Conservation (phyloP, 2,888 invertebrate species). For the Malthinus seriepunctatus region DNA sequence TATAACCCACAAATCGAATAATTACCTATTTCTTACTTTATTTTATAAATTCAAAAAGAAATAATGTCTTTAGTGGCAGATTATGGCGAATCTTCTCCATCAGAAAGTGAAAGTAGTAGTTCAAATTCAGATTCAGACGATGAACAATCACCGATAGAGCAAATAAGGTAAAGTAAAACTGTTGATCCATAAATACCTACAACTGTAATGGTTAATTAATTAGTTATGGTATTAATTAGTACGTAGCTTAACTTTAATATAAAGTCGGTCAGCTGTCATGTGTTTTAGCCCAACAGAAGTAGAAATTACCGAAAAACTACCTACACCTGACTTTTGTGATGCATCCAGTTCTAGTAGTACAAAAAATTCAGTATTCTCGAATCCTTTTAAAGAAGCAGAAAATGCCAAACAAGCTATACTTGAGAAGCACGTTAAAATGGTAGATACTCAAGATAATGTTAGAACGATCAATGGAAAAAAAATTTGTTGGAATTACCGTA, state of each 20-base stretch:
- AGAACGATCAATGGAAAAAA: slow-evolving; percentile 83
- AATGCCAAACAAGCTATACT: slow-evolving; percentile 83
- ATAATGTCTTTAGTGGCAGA: slow-evolving; percentile 65
- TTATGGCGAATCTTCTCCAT: slow-evolving; percentile 63
- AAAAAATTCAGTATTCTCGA: slow-evolving; percentile 79
- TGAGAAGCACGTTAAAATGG: slow-evolving; percentile 94
- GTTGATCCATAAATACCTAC: background rate
- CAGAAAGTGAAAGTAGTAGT: slow-evolving; percentile 44
- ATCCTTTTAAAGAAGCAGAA: slow-evolving; percentile 86
- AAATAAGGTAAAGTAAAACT: slow-evolving; percentile 16
- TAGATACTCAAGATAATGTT: slow-evolving; percentile 67
- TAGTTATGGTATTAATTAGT: slow-evolving; percentile 40
- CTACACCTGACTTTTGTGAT: slow-evolving; percentile 66
- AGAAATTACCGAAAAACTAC: slow-evolving; percentile 49
- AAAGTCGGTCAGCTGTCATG: slow-evolving; percentile 53
- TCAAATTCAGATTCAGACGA: slow-evolving; percentile 33
- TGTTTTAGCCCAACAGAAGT: slow-evolving; percentile 45
- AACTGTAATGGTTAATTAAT: background rate
- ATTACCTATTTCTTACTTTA: slow-evolving; percentile 3
- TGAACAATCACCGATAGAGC: slow-evolving; percentile 52
- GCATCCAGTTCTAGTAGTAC: slow-evolving; percentile 52
- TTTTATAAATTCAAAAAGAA: slow-evolving; percentile 1
- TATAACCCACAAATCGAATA: too few species aligned
- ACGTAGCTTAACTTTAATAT: slow-evolving; percentile 46
- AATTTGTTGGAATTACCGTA: slow-evolving; percentile 92